Conservation (phyloP, 2,113 vertebrate species). For the Oostethus manadensis region DNA sequence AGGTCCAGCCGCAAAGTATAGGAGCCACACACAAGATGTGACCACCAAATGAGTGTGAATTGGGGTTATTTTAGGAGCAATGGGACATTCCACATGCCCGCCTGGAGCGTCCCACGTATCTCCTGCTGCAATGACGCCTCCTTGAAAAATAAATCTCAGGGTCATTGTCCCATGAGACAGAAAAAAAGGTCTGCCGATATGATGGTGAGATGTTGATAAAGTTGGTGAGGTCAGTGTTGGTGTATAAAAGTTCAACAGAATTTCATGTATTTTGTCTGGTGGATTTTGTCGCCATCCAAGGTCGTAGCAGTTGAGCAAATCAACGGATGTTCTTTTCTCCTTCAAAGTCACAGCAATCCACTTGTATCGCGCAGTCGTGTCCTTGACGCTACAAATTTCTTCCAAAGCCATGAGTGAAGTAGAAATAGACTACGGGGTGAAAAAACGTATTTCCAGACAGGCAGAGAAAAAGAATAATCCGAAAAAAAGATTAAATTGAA, state of each 20-base stretch:
- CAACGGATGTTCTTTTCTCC: conserved; percentile 13
- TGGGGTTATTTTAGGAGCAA: conserved; percentile 72
- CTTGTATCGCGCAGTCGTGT: conserved; percentile 3
- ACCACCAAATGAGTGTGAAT: conserved; percentile 78
- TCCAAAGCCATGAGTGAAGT: conserved; percentile 72
- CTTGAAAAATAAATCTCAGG: conserved; percentile 76
- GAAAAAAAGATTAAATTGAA: conserved; percentile 13
- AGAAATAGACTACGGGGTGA: conserved; percentile 15
- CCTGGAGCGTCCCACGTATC: conserved; percentile 79
- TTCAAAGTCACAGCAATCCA: conserved; percentile 29
- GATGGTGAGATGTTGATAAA: conserved; percentile 7
- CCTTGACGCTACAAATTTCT: conserved; percentile 67
- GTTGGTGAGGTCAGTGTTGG: conserved; percentile 22
- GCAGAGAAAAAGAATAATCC: not conserved
- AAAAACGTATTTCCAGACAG: not conserved
- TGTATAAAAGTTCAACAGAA: conserved; percentile 36
- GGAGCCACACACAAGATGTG: conserved; percentile 79
- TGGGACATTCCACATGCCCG: conserved; percentile 70
- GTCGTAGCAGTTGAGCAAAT: conserved; percentile 13
- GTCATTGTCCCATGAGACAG: conserved; percentile 79
- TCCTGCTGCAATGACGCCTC: conserved; percentile 78
- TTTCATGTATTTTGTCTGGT: conserved; percentile 6
- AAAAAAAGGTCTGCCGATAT: conserved; percentile 53
- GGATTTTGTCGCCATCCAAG: conserved; percentile 4
- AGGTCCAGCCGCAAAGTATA: conserved; percentile 78